These are phyloP conservation scores for Myioborus melanocephalus DNA, from an alignment of 2,797 vertebrate genomes.

Conservation along the genomic window DNA sequence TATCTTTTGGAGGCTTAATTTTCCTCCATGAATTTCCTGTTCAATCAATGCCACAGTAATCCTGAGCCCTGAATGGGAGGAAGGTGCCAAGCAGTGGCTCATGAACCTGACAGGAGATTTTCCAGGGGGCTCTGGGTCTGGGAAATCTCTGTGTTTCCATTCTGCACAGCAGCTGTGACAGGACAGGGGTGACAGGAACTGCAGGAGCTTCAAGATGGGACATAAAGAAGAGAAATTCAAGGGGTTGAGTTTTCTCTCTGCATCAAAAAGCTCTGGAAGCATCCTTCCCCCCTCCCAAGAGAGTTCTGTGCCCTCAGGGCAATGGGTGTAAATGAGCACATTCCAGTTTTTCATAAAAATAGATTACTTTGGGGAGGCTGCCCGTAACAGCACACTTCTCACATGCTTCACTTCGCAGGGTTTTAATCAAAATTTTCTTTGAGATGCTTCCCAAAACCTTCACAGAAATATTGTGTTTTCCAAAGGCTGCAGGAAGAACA, in stretches of 20 bases:
- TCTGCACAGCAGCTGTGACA: neutral
- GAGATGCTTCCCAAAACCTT: neutral
- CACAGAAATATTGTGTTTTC: neutral
- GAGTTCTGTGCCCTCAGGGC: neutral
- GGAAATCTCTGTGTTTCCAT: accelerated
- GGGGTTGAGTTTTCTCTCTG: neutral
- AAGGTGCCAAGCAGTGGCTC: neutral
- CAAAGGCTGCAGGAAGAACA: neutral
- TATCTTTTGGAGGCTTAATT: slow-evolving; percentile 60
- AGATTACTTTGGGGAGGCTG: neutral
- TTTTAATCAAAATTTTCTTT: slow-evolving; percentile 36
- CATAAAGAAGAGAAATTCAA: neutral
- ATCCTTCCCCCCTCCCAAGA: neutral
- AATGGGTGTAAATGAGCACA: neutral
- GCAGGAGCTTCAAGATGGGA: neutral
- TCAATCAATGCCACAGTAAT: slow-evolving; percentile 29
- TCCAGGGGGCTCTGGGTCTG: neutral
- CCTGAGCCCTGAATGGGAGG: neutral
- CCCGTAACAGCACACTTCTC: neutral
- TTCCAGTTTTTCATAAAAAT: neutral
- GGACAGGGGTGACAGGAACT: neutral
- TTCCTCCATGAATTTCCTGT: slow-evolving; percentile 29
- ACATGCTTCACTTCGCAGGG: neutral
- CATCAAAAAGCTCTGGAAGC: neutral
- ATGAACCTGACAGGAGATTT: neutral